These are phyloP conservation scores for Tautogolabrus adspersus DNA, from an alignment of 2,113 vertebrate species.

Conservation along the genomic window DNA sequence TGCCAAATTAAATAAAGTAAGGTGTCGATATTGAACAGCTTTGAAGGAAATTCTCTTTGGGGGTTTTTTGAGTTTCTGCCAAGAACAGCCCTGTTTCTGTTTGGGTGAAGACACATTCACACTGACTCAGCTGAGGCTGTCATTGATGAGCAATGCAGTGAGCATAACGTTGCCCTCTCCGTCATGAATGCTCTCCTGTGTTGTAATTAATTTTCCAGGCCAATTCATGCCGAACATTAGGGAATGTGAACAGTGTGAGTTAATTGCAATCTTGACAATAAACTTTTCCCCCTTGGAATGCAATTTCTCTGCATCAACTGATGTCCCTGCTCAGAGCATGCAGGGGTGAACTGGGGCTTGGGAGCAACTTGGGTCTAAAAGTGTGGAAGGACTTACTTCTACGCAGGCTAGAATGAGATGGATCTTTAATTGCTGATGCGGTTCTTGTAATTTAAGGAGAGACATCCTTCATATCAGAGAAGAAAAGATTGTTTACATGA, in stretches of 20 bases:
- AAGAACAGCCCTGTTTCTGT: conserved; percentile 16
- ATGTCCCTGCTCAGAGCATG: conserved; percentile 24
- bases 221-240: conserved; percentile 61
- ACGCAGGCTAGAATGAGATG: not conserved
- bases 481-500: not conserved
- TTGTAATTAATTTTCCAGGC: conserved; percentile 70
- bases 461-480: not conserved
- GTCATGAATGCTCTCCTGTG: conserved; percentile 70
- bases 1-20: conserved; percentile 4
- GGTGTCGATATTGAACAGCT: not conserved
- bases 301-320: conserved; percentile 39
- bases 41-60: conserved; percentile 32
- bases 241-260: conserved; percentile 43
- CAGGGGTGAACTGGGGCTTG: conserved; percentile 6
- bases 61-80: conserved; percentile 18
- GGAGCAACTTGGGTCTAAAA: not conserved
- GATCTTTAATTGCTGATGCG: not conserved
- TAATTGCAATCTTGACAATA: conserved; percentile 68
- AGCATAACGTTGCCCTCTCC: conserved; percentile 48
- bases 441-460: not conserved
- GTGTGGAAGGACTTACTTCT: not conserved
- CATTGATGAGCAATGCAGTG: conserved; percentile 40
- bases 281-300: conserved; percentile 59
- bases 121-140: conserved; percentile 45
- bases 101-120: conserved; percentile 20